Percentiles rank a stretch among this genome's conserved stretches.
phyloP scores from a whole-genome alignment of 2,888 invertebrate genomes.

The Drosophila barbarae region DNA sequence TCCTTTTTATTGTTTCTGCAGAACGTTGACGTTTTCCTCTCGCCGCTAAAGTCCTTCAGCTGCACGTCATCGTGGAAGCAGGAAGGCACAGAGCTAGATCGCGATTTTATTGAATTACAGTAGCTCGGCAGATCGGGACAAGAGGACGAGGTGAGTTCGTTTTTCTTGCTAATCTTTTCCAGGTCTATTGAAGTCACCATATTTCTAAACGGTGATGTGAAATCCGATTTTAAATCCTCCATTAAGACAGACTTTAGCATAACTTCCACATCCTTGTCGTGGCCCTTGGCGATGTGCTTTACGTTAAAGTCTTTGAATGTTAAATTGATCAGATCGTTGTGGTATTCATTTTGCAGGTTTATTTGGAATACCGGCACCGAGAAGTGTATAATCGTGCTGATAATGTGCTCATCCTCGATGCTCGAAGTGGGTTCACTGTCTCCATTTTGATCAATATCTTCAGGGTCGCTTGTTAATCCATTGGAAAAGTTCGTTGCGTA shows the following conservation, averaged over 20 bases:
- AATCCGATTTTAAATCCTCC: conserved; percentile 92
- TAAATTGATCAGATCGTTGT: conserved; percentile 90
- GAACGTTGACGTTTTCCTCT: conserved; percentile 30
- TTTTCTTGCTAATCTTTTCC: conserved; percentile 52
- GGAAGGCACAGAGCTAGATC: conserved; percentile 82
- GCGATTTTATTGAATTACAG: conserved; percentile 57
- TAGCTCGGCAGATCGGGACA: conserved; percentile 68
- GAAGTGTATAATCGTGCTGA: conserved; percentile 82
- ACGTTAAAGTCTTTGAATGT: conserved; percentile 91
- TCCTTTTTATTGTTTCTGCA: conserved; percentile 29
- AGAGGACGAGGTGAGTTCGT: conserved; percentile 62
- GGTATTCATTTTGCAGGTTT: conserved; percentile 87
- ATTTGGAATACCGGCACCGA: conserved; percentile 88
- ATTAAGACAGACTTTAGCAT: conserved; percentile 91
- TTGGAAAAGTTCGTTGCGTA: conserved; percentile 71
- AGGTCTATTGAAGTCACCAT: conserved; percentile 84
- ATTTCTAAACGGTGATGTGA: conserved; percentile 89
- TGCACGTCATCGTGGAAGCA: conserved; percentile 82
- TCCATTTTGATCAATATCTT: conserved; percentile 33
- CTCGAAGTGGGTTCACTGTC: conserved; percentile 24
- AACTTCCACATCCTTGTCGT: conserved; percentile 88
- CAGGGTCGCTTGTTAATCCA: conserved; percentile 29
- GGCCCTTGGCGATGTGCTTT: conserved; percentile 85
- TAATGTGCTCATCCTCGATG: conserved; percentile 34
- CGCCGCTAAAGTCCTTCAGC: conserved; percentile 73